A percentile compares a stretch with the other conserved stretches of the same genome.
phyloP scores from a whole-genome alignment of 1,140 invertebrate genomes.

The Mizuhopecten yessoensis region DNA sequence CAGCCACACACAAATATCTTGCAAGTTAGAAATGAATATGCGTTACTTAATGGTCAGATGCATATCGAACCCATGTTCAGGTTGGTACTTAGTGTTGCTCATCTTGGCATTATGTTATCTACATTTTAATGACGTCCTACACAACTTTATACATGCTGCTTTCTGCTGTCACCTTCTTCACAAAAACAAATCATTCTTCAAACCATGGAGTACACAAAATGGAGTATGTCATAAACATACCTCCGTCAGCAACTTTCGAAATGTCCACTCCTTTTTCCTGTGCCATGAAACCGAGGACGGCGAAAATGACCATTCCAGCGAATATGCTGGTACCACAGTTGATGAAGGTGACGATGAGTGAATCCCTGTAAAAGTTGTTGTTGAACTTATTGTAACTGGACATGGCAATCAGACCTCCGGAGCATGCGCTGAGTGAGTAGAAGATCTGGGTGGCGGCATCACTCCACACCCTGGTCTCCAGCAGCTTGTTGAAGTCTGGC shows the following conservation, averaged over 20 bases:
- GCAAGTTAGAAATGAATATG: too few species aligned
- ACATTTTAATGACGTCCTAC: too few species aligned
- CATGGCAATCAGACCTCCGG: slow-evolving; percentile 96
- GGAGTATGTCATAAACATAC: slow-evolving; percentile 63
- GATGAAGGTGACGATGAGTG: slow-evolving; percentile 95
- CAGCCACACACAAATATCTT: neutral
- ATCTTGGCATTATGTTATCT: too few species aligned
- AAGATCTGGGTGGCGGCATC: slow-evolving; percentile 96
- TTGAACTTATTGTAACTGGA: slow-evolving; percentile 96
- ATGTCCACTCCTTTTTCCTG: slow-evolving; percentile 79
- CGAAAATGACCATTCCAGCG: slow-evolving; percentile 98
- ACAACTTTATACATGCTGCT: too few species aligned
- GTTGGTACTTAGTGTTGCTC: too few species aligned
- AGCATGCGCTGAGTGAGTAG: slow-evolving; percentile 95
- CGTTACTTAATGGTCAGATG: too few species aligned
- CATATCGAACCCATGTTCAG: too few species aligned
- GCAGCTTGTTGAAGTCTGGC: slow-evolving; percentile 74
- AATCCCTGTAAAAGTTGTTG: slow-evolving; percentile 94
- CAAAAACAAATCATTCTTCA: too few species aligned
- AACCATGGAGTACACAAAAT: too few species aligned
- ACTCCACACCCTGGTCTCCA: slow-evolving; percentile 89
- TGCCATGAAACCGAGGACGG: slow-evolving; percentile 91
- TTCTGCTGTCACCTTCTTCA: too few species aligned
- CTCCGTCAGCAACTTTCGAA: slow-evolving; percentile 77
- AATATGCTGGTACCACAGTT: slow-evolving; percentile 99